Evolutionary conservation across 2,888 invertebrate genomes (phyloP).

Genomic region (Amphimallon solstitiale): DNA sequence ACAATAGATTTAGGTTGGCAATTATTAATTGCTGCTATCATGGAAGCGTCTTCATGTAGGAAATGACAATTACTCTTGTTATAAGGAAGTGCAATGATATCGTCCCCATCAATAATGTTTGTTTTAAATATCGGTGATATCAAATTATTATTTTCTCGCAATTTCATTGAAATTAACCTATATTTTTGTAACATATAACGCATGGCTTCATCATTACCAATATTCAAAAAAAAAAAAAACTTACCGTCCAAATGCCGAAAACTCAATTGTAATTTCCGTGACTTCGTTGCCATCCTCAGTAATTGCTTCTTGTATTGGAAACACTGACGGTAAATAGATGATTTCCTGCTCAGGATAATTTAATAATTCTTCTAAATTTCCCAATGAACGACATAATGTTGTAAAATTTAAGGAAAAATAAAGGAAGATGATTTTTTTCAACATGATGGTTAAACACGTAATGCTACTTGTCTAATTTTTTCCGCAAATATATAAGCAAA

Average conservation of each 20-base stretch:
- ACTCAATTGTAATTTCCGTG: constrained; percentile 67
- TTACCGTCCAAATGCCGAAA: constrained; percentile 72
- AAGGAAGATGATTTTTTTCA: constrained; percentile 2
- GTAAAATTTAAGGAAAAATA: neutral
- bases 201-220: no score
- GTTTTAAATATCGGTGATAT: constrained; percentile 71
- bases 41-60: constrained; percentile 68
- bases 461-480: constrained; percentile 1
- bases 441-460: constrained; percentile 4
- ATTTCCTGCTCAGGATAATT: constrained; percentile 67
- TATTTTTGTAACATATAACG: neutral
- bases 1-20: constrained; percentile 74
- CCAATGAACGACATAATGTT: neutral
- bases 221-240: constrained; percentile 19
- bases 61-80: constrained; percentile 70
- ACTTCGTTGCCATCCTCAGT: constrained; percentile 59
- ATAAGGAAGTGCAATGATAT: constrained; percentile 54
- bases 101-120: constrained; percentile 65
- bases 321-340: constrained; percentile 68
- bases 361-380: constrained; percentile 35
- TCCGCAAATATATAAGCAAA: constrained; percentile 1
- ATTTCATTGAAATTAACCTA: constrained; percentile 70
- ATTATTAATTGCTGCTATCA: constrained; percentile 75
- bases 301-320: constrained; percentile 60
- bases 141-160: constrained; percentile 72